A percentile compares a stretch with the other conserved stretches of the same genome.
Conservation (phyloP, 2,888 invertebrate genomes). For the Serripes groenlandicus region DNA sequence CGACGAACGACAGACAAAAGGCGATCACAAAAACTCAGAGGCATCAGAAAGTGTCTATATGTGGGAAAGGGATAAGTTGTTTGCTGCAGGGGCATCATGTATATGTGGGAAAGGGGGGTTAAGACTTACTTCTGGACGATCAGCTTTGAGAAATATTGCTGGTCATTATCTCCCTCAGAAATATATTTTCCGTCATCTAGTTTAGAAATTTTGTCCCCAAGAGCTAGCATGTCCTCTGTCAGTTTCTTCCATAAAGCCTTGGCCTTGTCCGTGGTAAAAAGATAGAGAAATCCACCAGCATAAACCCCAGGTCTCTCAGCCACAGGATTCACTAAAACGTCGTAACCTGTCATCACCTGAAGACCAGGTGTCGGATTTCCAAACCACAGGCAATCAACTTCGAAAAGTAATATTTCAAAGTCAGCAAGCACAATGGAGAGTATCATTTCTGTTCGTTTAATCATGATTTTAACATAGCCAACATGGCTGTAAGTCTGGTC, state of each 20-base stretch:
- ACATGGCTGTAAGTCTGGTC: constrained; percentile 74
- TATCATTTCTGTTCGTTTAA: constrained; percentile 70
- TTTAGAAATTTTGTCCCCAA: constrained; percentile 62
- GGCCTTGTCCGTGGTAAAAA: constrained; percentile 66
- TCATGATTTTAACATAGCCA: constrained; percentile 76
- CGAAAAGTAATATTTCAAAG: constrained; percentile 74
- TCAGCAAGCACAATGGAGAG: constrained; percentile 61
- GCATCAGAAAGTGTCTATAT: not conserved
- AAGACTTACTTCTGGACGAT: constrained; percentile 54
- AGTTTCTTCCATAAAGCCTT: constrained; percentile 71
- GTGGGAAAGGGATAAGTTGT: no score
- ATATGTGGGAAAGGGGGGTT: not conserved
- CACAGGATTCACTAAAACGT: constrained; percentile 71
- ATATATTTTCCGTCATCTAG: constrained; percentile 52
- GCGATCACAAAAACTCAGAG: not conserved
- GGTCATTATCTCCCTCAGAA: constrained; percentile 74
- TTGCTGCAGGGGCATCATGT: no score
- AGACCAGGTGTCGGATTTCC: constrained; percentile 72
- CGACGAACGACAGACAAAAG: not conserved
- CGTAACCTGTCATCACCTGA: constrained; percentile 49
- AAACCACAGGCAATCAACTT: constrained; percentile 78
- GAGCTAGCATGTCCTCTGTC: constrained; percentile 61
- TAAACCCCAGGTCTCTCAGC: constrained; percentile 50
- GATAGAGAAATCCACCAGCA: constrained; percentile 75
- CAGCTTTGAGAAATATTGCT: constrained; percentile 68